Evolutionary conservation across 2,888 invertebrate species (phyloP), one percentile per base, ranked within the genome.

Genomic region (Drosophila mettleri): DNA sequence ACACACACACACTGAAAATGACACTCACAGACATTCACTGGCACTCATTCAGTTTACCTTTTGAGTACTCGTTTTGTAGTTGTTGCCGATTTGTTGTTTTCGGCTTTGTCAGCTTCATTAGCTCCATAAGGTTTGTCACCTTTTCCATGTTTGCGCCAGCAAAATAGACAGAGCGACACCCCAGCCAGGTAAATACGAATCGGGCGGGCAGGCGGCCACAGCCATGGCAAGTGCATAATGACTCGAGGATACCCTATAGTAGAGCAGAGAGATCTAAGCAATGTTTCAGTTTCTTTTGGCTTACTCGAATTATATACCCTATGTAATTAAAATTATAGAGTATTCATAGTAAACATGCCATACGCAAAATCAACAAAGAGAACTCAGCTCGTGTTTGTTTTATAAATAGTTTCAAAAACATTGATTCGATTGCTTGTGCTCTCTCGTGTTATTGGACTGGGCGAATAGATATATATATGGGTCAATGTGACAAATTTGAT

Each of bases 61-160:
- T 43, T 52, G 31, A 38, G 54, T 43, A 48, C 41, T 51, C 48
- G 55, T 41, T 45, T 48, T 33, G 55, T 38, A 46, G 51, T 41
- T 70, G 58, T 49, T 34, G 62, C 34, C 22, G 54, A 59, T 68
- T 39, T 67, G 59, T 68, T 39, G 45, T 61, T 73, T 60, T 55
- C 18, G 59, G 43, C 63, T 69, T 74, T 63, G 69, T 69, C 62
- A 69, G 69, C 53, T 70, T 74, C 74, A 74, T 74, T 75, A 76
- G 74, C 74, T 75, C 55, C 61, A 75, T 75, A 59, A 65, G 76
- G 74, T 62, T 75, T 74, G 74, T 70, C 76, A 65, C 65, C 61
- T 70, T 59, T 45, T 45, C 73, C 57, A 73, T 67, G 57, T 72
- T 73, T 72, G 71, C 54, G 39, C 27, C 33, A 36, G 59, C 49